Percentiles rank a stretch among this genome's conserved stretches.
These are phyloP conservation scores for Lissocephala sabroskyi DNA, from an alignment of 2,888 invertebrate genomes.

Conservation along the genomic window DNA sequence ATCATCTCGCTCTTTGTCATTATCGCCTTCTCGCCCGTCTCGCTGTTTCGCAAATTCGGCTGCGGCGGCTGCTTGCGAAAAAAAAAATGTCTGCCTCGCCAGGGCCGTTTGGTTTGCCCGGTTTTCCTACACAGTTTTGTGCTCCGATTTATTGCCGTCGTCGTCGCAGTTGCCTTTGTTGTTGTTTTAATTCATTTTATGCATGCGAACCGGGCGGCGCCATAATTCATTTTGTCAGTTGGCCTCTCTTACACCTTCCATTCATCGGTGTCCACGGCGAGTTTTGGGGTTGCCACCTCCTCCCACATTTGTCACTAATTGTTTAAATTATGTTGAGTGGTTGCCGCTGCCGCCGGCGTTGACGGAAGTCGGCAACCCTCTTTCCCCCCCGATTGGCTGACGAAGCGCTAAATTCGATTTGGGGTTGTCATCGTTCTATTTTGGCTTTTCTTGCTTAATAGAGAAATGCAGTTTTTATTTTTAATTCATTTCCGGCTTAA, in stretches of 20 bases:
- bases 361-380: conserved; percentile 27
- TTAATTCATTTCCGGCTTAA: conserved; percentile 40
- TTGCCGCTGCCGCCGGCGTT: conserved; percentile 7
- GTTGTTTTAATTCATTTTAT: conserved; percentile 31
- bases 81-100: conserved; percentile 19
- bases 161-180: conserved; percentile 37
- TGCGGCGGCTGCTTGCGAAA: too few relatives aligned
- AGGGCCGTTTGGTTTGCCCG: conserved; percentile 36
- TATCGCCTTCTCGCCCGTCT: conserved; percentile 7
- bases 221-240: conserved; percentile 41
- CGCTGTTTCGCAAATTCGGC: not conserved
- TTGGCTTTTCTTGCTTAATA: not conserved
- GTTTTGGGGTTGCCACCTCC: too few relatives aligned
- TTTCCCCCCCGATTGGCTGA: conserved; percentile 26
- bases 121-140: conserved; percentile 52
- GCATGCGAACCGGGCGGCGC: conserved; percentile 31
- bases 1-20: conserved; percentile 20
- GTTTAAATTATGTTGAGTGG: conserved; percentile 36
- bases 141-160: conserved; percentile 22
- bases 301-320: too few relatives aligned
- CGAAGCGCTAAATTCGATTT: conserved; percentile 32
- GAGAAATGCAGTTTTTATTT: conserved; percentile 6
- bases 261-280: too few relatives aligned
- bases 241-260: conserved; percentile 13
- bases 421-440: not conserved